Evolutionary conservation across 2,888 invertebrate species (phyloP), one percentile per base, ranked within the genome.

Genomic region (Meiosimyza platycephala): DNA sequence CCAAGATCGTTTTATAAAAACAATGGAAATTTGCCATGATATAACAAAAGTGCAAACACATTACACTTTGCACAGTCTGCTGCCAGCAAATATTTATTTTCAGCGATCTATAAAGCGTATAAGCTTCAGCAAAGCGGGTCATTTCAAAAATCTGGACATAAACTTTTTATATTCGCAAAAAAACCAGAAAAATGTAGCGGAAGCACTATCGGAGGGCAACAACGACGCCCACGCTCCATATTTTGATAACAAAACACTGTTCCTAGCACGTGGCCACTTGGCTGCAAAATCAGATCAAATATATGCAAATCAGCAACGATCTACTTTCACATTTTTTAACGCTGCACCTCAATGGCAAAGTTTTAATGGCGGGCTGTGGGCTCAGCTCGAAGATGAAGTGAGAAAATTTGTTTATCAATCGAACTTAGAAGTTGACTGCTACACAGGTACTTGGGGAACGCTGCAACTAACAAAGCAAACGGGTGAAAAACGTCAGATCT

Each of bases 341-440:
- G 88, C 83, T 0, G 89, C 89, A 1, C 90, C 90, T 0, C 90
- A 90, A 76, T 90, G 90, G 90, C 88, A 89, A 78, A 86, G 85
- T 3, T 90, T 91, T 79, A 92, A 92, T 79, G 89, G 84, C 0
- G 89, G 89, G 13, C 90, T 90, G 77, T 92, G 92, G 91, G 84
- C 87, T 57, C 77, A 78, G 1, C 81, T 90, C 18, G 91, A 92
- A 84, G 78, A 78, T 6, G 84, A 85, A 72, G 85, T 89, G 7
- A 85, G 90, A 69, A 81, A 81, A 15, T 89, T 88, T 75, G 89
- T 89, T 0, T 79, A 78, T 6, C 74, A 77, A 1, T 79, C 82
- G 12, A 78, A 80, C 0, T 79, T 87, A 6, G 80, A 85, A 18
- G 79, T 89, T 5, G 83, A 82, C 11, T 88, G 89, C 59, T 90